These are phyloP conservation scores for Phaethon lepturus DNA, from an alignment of 2,113 vertebrate genomes.

Conservation along the genomic window DNA sequence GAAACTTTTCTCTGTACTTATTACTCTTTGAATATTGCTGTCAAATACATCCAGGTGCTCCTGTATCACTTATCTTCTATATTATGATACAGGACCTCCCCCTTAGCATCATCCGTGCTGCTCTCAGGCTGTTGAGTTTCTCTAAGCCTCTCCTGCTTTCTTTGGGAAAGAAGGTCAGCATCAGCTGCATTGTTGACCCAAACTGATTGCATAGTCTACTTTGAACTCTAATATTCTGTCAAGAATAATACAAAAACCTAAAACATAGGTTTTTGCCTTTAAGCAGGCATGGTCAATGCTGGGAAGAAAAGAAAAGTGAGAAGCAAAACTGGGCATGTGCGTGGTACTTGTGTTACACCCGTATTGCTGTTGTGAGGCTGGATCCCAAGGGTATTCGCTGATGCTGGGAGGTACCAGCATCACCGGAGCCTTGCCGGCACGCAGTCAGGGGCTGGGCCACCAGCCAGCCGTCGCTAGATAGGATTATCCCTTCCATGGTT, in stretches of 20 bases:
- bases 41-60: not conserved
- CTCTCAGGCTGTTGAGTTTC: not conserved
- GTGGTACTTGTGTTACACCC: not conserved
- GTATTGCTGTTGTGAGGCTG: not conserved
- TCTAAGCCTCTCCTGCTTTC: not conserved
- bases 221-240: not conserved
- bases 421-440: rapidly evolving
- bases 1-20: not conserved
- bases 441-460: not conserved
- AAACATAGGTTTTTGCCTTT: not conserved
- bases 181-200: not conserved
- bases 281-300: not conserved
- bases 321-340: rapidly evolving
- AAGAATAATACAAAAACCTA: not conserved
- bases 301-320: not conserved
- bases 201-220: not conserved
- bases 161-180: not conserved
- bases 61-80: not conserved
- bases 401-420: not conserved
- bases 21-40: not conserved
- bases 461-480: not conserved
- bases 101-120: not conserved
- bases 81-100: not conserved
- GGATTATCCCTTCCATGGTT: constrained; percentile 19
- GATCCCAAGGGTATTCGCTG: not conserved